Percentiles rank a stretch among this genome's conserved stretches.
Conservation (phyloP, 2,888 invertebrate species). For the Parnassius smintheus region DNA sequence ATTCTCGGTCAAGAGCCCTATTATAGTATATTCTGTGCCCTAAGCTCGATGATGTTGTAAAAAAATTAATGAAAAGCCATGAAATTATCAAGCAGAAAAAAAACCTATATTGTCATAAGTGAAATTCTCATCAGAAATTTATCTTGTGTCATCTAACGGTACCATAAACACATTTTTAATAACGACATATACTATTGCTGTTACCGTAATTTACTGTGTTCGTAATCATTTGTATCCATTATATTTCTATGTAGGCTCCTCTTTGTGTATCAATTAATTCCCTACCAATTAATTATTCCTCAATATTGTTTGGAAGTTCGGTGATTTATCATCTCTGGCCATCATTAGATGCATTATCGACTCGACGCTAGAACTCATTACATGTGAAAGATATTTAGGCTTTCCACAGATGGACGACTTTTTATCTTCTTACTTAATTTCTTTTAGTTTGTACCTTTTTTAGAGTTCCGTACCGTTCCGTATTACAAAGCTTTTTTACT, state of each 20-base stretch:
- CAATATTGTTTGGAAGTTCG: conserved; percentile 26
- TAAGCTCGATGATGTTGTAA: no score
- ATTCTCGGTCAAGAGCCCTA: no score
- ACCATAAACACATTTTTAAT: background rate
- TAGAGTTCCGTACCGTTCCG: no score
- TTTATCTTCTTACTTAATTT: background rate
- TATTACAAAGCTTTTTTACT: no score
- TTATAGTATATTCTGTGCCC: no score
- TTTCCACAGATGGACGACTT: conserved; percentile 3
- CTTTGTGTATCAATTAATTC: conserved; percentile 20
- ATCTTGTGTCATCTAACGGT: no score
- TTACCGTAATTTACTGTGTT: background rate
- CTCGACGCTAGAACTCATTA: conserved; percentile 31
- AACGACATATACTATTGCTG: background rate
- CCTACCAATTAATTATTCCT: conserved; percentile 23
- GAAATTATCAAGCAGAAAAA: no score
- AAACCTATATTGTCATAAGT: no score
- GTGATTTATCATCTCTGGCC: conserved; percentile 35
- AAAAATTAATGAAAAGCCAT: no score
- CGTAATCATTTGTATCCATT: conserved; percentile 1
- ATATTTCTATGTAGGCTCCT: background rate
- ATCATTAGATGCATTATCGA: conserved; percentile 31
- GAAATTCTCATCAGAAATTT: no score
- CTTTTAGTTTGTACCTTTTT: no score
- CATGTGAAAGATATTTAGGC: conserved; percentile 31